A percentile compares a stretch with the other conserved stretches of the same genome.
Evolutionary conservation across 2,888 invertebrate species (phyloP).

Genomic region (Torymus aiolomorphi): DNA sequence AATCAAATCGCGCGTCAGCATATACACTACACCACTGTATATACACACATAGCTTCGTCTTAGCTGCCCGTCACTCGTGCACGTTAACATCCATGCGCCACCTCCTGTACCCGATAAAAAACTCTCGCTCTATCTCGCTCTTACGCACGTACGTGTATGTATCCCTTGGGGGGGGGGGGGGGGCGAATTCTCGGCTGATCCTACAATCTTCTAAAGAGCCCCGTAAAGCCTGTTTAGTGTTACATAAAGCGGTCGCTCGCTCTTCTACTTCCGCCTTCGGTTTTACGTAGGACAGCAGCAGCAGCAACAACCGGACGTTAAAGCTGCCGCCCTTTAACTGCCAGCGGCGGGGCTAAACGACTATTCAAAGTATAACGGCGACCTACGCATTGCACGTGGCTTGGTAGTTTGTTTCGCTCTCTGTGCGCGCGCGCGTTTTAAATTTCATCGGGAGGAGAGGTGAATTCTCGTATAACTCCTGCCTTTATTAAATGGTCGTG

Average conservation of each 20-base stretch:
- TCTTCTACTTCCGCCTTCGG: conserved; percentile 22
- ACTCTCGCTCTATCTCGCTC: conserved; percentile 8
- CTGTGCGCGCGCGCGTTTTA: no score
- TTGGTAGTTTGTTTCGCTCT: no score
- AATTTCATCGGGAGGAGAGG: no score
- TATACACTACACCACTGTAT: no score
- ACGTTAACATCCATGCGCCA: conserved; percentile 25
- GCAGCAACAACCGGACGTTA: conserved; percentile 37
- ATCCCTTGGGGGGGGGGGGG: no score
- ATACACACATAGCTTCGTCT: neutral
- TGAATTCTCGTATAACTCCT: no score
- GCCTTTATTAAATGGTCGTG: no score
- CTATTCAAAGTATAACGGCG: conserved; percentile 40
- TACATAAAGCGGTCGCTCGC: conserved; percentile 57
- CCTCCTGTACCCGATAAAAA: conserved; percentile 26
- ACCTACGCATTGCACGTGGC: conserved; percentile 8
- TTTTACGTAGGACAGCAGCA: conserved; percentile 1
- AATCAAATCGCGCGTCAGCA: no score
- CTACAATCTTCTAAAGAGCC: conserved; percentile 55
- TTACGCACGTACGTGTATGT: no score
- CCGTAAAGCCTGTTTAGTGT: conserved; percentile 63
- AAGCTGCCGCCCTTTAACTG: conserved; percentile 44
- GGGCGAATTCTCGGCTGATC: conserved; percentile 44
- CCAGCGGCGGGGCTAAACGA: conserved; percentile 30
- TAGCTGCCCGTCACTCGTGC: neutral